Percentiles rank a stretch among this genome's conserved stretches.
Evolutionary conservation across 2,113 vertebrate species (phyloP).

Genomic region (Corydoras sp.): DNA sequence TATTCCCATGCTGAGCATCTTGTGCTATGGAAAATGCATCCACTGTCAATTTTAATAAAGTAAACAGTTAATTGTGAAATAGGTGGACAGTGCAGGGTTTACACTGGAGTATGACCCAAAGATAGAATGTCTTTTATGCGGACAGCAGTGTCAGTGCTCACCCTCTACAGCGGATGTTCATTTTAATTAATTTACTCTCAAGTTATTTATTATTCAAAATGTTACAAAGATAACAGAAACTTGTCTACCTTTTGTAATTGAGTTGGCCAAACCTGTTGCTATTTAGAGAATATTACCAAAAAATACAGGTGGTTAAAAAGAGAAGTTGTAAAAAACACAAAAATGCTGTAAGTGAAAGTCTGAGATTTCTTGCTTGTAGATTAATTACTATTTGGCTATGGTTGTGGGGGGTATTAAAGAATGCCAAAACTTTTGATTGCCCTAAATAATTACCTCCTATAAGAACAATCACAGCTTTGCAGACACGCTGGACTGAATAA

Average conservation of each 20-base stretch:
- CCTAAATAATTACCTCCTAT: constrained; percentile 41
- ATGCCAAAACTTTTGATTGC: constrained; percentile 35
- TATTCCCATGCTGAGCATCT: no score
- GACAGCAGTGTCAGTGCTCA: constrained; percentile 16
- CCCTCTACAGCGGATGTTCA: not conserved
- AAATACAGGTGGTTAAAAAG: constrained; percentile 29
- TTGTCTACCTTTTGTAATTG: no score
- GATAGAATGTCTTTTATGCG: not conserved
- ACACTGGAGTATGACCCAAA: not conserved
- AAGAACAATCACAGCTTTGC: constrained; percentile 43
- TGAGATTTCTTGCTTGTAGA: constrained; percentile 27
- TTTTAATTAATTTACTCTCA: not conserved
- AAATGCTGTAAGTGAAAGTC: not conserved
- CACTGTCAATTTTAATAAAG: constrained; percentile 23
- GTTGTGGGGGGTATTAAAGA: constrained; percentile 11
- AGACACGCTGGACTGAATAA: constrained; percentile 41
- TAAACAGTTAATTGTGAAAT: constrained; percentile 33
- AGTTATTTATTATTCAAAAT: not conserved
- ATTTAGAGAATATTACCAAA: not conserved
- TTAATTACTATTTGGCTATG: not conserved
- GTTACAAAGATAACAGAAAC: not conserved
- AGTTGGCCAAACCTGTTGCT: no score
- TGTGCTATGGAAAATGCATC: no score
- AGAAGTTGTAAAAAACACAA: not conserved
- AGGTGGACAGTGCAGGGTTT: constrained; percentile 26